phyloP scores from a whole-genome alignment of 2,888 invertebrate genomes.

The Sussaba pulchella region DNA sequence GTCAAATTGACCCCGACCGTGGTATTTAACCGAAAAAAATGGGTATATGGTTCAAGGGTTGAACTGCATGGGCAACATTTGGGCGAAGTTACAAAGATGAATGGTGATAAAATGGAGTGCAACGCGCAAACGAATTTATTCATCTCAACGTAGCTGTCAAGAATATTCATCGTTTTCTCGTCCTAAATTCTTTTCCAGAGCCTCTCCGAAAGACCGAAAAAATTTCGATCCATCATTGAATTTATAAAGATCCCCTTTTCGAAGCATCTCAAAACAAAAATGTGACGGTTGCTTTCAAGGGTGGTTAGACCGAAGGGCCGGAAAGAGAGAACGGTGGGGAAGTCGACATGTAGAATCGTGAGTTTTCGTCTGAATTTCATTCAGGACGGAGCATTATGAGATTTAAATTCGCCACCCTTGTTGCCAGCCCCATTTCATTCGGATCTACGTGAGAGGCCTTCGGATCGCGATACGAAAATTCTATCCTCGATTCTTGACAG shows the following conservation, averaged over 20 bases:
- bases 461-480: neutral
- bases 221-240: neutral
- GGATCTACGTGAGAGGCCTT: neutral
- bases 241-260: constrained; percentile 18
- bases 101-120: too few species aligned
- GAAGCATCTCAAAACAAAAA: neutral
- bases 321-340: too few species aligned
- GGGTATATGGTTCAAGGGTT: too few species aligned
- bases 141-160: neutral
- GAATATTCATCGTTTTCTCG: neutral
- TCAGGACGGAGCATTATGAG: constrained; percentile 18
- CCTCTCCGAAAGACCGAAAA: too few species aligned
- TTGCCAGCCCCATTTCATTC: neutral
- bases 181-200: neutral
- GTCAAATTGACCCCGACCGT: too few species aligned
- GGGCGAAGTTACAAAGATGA: too few species aligned
- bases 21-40: too few species aligned
- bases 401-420: neutral
- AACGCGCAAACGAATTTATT: neutral
- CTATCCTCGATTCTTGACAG: neutral
- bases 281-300: neutral
- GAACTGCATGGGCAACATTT: too few species aligned
- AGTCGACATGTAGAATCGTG: neutral
- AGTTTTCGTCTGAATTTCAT: constrained; percentile 4
- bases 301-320: neutral